phyloP scores from a whole-genome alignment of 2,797 vertebrate genomes.

The Peromyscus attwateri region DNA sequence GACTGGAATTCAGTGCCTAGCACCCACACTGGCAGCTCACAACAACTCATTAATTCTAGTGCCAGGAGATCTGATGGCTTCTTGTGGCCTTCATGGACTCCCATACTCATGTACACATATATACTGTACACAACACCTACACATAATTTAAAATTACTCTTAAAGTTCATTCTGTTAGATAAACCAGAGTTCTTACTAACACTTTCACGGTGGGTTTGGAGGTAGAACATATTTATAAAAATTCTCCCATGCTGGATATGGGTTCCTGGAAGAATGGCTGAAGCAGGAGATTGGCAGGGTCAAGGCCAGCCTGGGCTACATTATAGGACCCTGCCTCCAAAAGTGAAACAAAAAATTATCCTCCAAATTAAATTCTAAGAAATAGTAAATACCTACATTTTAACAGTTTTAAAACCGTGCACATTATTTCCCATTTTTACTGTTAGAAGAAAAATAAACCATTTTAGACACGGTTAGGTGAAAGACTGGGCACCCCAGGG shows the following conservation, averaged over 20 bases:
- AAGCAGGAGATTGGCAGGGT: not conserved
- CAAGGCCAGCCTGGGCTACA: too few species aligned
- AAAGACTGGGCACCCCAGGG: not conserved
- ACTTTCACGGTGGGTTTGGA: not conserved
- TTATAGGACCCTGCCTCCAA: not conserved
- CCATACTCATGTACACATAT: not conserved
- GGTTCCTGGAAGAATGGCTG: too few species aligned
- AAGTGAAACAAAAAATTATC: not conserved
- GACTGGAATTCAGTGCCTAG: not conserved
- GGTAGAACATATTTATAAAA: not conserved
- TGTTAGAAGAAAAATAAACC: not conserved
- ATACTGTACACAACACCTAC: not conserved
- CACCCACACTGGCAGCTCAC: not conserved
- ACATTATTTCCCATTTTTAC: not conserved
- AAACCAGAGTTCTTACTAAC: not conserved
- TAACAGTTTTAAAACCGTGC: not conserved
- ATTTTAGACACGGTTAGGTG: not conserved
- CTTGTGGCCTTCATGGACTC: not conserved
- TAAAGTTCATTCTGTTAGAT: not conserved
- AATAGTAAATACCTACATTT: conserved; percentile 27
- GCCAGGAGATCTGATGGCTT: not conserved
- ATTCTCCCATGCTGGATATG: not conserved
- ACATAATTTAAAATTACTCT: not conserved
- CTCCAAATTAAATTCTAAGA: not conserved
- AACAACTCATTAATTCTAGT: not conserved